Conservation (phyloP, 2,797 vertebrate genomes). For the Tragopan temminckii region DNA sequence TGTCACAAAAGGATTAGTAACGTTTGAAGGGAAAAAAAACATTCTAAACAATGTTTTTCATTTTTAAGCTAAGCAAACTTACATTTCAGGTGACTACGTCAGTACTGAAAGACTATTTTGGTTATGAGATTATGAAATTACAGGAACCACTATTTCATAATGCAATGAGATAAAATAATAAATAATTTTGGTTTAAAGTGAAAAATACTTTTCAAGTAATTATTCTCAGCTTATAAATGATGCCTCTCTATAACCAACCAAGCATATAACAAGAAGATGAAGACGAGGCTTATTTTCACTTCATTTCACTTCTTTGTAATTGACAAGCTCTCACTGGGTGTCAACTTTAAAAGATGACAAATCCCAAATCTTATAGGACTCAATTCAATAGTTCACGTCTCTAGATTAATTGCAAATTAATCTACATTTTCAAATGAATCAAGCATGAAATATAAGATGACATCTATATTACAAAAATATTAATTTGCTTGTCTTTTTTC, state of each 20-base stretch:
- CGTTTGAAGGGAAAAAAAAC: background rate
- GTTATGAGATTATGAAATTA: constrained; percentile 52
- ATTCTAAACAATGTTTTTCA: background rate
- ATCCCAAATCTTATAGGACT: constrained; percentile 93
- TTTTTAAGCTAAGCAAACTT: constrained; percentile 37
- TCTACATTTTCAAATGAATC: constrained; percentile 95
- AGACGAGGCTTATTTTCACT: constrained; percentile 95
- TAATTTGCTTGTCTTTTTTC: constrained; percentile 84
- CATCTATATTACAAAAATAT: constrained; percentile 93
- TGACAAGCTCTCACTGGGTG: constrained; percentile 94
- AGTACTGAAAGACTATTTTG: constrained; percentile 22
- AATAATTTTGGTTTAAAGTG: constrained; percentile 89
- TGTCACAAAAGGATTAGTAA: constrained; percentile 9
- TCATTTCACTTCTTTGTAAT: constrained; percentile 97
- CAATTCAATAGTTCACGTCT: constrained; percentile 90
- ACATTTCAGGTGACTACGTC: background rate
- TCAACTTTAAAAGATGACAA: constrained; percentile 98
- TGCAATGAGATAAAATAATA: constrained; percentile 68
- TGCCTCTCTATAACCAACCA: constrained; percentile 89
- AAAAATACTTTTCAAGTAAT: constrained; percentile 92
- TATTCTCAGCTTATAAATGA: constrained; percentile 93
- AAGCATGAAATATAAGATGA: constrained; percentile 90
- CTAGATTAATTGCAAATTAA: constrained; percentile 93
- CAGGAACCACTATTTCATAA: constrained; percentile 16
- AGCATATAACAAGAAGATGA: constrained; percentile 99